Evolutionary conservation across 53 echinoderm and acorn worm species (phyloP), one percentile per base, ranked within the genome.

Genomic region (Astropecten irregularis): DNA sequence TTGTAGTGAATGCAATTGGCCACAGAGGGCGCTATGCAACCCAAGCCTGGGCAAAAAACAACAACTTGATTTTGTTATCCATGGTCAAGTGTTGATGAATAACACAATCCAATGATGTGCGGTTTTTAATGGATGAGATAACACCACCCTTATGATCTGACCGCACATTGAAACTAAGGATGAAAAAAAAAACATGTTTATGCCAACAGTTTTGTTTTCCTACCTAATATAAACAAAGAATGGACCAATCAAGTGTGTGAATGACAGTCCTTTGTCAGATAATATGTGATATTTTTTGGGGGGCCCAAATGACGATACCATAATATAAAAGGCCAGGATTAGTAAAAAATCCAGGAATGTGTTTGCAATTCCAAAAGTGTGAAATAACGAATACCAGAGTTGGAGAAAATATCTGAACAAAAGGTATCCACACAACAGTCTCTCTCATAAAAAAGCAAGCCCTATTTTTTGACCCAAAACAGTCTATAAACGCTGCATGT

Each of bases 1-100:
- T n/a, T n/a, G n/a, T n/a, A n/a, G n/a, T n/a, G n/a, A n/a, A 39
- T n/a, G 42, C 16, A 16, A 49, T 71, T 9, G 71, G n/a, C 35
- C 10, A 51, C 22, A 48, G 74, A 74, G 74, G 74, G 74, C 74
- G 74, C 74, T 56, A 57, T 74, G 31, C 74, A 56, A 74, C 36
- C 2, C n/a, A 19, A 50, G 4, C 3, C 0, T 33, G 11, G 28
- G n/a, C 59, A 29, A 28, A 27, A 29, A 27, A 58, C 6, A 51
- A 23, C 19, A 23, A n/a, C n/a, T n/a, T n/a, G n/a, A n/a, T n/a
- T n/a, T n/a, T n/a, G n/a, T n/a, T n/a, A n/a, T n/a, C n/a, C n/a
- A n/a, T n/a, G n/a, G n/a, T n/a, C n/a, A n/a, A n/a, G n/a, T n/a
- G n/a, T n/a, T n/a, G n/a, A n/a, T n/a, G n/a, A n/a, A n/a, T n/a